Percentiles rank a stretch among this genome's conserved stretches.
These are phyloP conservation scores for Sinocyclocheilus anshuiensis DNA, from an alignment of 2,113 vertebrate species.

Conservation along the genomic window DNA sequence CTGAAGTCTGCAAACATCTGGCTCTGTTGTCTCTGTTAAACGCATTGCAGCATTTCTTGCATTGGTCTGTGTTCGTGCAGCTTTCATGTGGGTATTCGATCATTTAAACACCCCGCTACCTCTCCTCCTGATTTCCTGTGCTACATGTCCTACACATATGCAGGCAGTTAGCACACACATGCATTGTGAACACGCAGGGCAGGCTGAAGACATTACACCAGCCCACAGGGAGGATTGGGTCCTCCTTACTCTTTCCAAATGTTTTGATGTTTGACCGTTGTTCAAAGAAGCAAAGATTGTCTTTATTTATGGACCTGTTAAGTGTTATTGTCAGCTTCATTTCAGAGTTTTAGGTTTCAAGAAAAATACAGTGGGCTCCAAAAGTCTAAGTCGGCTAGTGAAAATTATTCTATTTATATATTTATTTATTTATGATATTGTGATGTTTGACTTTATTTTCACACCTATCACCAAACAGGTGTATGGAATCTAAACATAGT, in stretches of 20 bases:
- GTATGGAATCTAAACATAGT: background rate
- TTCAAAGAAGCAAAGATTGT: constrained; percentile 33
- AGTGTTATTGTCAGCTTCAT: constrained; percentile 30
- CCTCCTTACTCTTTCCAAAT: constrained; percentile 38
- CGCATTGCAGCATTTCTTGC: background rate
- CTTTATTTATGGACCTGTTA: constrained; percentile 41
- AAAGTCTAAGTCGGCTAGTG: background rate
- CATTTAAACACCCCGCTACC: constrained; percentile 4
- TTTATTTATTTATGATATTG: no score
- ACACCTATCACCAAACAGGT: background rate
- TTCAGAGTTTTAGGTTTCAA: background rate
- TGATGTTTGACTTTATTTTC: background rate
- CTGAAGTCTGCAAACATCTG: background rate
- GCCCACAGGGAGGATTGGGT: background rate
- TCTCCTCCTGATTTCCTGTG: constrained; percentile 7
- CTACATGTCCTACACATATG: constrained; percentile 42
- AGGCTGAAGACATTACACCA: constrained; percentile 41
- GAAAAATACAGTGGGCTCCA: background rate
- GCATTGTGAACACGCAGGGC: constrained; percentile 19
- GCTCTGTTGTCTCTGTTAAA: no score
- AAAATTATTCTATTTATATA: background rate
- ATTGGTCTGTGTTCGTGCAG: background rate
- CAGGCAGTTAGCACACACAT: constrained; percentile 47
- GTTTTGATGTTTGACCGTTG: constrained; percentile 34
- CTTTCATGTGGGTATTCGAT: background rate